These are phyloP conservation scores for Raja brachyura DNA, from an alignment of 2,113 vertebrate genomes.

Conservation along the genomic window DNA sequence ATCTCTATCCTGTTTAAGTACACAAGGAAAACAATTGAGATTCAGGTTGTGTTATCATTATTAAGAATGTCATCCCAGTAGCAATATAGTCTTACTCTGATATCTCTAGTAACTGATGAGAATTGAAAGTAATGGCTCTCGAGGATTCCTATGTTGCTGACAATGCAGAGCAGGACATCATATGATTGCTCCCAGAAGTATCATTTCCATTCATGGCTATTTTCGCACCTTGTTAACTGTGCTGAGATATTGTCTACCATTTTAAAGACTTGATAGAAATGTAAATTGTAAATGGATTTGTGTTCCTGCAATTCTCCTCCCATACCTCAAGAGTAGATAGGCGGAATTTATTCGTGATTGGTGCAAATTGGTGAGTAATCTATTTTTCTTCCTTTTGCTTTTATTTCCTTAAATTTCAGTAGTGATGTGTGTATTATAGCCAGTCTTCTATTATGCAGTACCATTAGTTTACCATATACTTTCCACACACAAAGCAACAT, in stretches of 20 bases:
- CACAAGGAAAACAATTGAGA: background rate
- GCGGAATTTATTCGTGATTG: background rate
- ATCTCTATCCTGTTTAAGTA: background rate
- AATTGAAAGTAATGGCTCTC: background rate
- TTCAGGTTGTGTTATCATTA: background rate
- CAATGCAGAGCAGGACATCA: background rate
- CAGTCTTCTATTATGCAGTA: background rate
- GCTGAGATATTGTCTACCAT: background rate
- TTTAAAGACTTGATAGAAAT: background rate
- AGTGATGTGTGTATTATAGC: background rate
- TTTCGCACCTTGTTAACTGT: background rate
- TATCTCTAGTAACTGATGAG: background rate
- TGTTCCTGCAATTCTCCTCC: background rate
- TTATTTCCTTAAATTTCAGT: background rate
- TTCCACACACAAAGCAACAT: background rate
- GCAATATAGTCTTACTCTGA: background rate
- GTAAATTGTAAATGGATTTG: background rate
- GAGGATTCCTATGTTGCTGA: background rate
- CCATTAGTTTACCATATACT: background rate
- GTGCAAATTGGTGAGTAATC: slow-evolving; percentile 31
- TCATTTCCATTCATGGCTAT: background rate
- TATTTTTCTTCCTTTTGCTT: slow-evolving; percentile 11
- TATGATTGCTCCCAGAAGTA: background rate
- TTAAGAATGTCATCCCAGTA: background rate
- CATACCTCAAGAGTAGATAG: background rate